Conservation (phyloP, 2,888 invertebrate species). For the Serrognathus titanus region DNA sequence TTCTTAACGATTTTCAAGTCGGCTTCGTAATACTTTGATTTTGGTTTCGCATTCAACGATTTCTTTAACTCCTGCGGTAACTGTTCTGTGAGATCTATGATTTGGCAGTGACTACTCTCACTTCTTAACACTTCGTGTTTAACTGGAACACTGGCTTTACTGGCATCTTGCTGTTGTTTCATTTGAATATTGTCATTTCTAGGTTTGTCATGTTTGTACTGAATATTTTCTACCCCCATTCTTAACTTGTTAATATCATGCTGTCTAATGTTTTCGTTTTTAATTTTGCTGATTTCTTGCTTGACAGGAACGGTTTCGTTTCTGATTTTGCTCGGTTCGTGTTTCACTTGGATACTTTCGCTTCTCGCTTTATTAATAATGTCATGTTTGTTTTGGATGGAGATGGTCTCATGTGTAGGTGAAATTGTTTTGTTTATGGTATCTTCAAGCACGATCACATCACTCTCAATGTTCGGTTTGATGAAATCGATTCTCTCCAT, state of each 20-base stretch:
- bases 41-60: constrained; percentile 29
- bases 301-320: no score
- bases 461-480: constrained; percentile 9
- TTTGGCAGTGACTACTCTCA: constrained; percentile 36
- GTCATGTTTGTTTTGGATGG: constrained; percentile 1
- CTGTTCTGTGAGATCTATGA: constrained; percentile 39
- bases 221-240: background rate
- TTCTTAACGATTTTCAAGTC: constrained; percentile 8
- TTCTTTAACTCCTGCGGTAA: constrained; percentile 19
- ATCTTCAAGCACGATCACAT: constrained; percentile 18
- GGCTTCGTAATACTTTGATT: constrained; percentile 28
- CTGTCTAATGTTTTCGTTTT: no score
- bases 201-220: background rate
- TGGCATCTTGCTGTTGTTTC: constrained; percentile 4
- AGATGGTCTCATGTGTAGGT: background rate
- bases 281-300: no score
- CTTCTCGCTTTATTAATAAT: background rate
- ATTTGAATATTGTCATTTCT: constrained; percentile 9
- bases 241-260: background rate
- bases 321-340: background rate
- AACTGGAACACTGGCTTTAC: constrained; percentile 8
- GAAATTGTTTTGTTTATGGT: background rate
- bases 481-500: constrained; percentile 13
- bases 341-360: background rate
- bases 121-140: constrained; percentile 21